phyloP scores from a whole-genome alignment of 2,888 invertebrate species.

The Nephrotoma flavescens region DNA sequence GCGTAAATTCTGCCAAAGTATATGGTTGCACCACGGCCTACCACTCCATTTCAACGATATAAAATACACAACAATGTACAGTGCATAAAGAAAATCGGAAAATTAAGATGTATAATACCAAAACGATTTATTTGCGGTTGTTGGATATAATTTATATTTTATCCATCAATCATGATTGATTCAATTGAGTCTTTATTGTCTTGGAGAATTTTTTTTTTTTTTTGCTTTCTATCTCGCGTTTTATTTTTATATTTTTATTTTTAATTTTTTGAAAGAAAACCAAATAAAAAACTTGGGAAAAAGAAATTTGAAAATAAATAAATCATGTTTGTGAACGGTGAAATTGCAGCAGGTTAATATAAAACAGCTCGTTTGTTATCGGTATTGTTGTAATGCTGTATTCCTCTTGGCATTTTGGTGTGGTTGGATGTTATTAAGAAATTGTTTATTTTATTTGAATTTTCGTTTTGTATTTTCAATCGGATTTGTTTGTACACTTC shows the following conservation, averaged over 20 bases:
- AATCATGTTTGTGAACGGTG: not conserved
- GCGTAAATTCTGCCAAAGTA: not conserved
- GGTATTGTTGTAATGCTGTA: not conserved
- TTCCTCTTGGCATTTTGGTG: not conserved
- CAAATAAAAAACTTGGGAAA: not conserved
- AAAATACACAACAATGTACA: not conserved
- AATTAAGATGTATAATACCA: not conserved
- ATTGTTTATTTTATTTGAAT: no score
- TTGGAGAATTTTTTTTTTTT: not conserved
- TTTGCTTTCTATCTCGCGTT: not conserved
- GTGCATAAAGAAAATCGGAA: not conserved
- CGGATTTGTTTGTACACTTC: no score
- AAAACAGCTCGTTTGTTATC: not conserved
- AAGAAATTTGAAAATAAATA: not conserved
- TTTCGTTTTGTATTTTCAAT: no score
- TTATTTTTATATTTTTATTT: not conserved
- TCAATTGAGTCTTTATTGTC: not conserved
- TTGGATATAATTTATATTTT: not conserved
- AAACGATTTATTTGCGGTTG: not conserved
- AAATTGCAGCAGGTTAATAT: not conserved
- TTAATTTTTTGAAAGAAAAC: not conserved
- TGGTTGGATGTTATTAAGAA: no score
- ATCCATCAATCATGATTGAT: not conserved
- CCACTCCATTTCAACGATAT: not conserved
- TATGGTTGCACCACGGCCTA: not conserved